Evolutionary conservation across 2,797 vertebrate genomes (phyloP), one percentile per base, ranked within the genome.

Genomic region (Crossoptilon crossoptilon): DNA sequence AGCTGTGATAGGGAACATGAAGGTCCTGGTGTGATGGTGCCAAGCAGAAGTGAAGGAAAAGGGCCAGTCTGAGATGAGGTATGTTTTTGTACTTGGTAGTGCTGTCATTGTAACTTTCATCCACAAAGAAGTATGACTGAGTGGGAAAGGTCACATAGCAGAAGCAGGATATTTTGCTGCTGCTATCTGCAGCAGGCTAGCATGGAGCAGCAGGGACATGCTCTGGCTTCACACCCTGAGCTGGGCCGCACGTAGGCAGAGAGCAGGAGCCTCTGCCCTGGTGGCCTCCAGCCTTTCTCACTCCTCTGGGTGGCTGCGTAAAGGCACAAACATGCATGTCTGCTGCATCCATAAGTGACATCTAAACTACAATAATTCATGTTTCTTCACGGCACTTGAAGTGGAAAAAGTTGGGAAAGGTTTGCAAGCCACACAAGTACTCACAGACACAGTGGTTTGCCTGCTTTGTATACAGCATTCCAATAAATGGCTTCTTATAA

Each of bases 41-140:
- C 0, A 56, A 0, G 0, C 48, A 33, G 29, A 17, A 46, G 46
- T 0, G 1, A 71, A 29, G 49, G 22, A 84, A 23, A 35, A 4
- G 0, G 10, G 62, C 10, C n/a, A 46, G 63, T 12, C 46, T 75
- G 73, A 78, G 80, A 64, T 27, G n/a, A 76, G 44, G 48, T 51
- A 56, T 0, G 0, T 14, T 75, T 84, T 62, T 63, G 49, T 2
- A 7, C 51, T 67, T 21, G 2, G 17, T 17, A 11, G 27, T 9
- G 35, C 62, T 62, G n/a, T 7, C 60, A 11, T 7, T 46, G 41
- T 29, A 80, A 8, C 70, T 81, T 86, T 69, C 55, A 85, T 9
- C 26, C 14, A 16, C 0, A 1, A 73, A 71, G n/a, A 86, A 70
- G 48, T 41, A 63, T 1, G 66, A 39, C 16, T 67, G 33, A 59